Percentiles rank a stretch among this genome's conserved stretches.
These are phyloP conservation scores for Drosophila peninsularis DNA, from an alignment of 2,888 invertebrate genomes.

Conservation along the genomic window DNA sequence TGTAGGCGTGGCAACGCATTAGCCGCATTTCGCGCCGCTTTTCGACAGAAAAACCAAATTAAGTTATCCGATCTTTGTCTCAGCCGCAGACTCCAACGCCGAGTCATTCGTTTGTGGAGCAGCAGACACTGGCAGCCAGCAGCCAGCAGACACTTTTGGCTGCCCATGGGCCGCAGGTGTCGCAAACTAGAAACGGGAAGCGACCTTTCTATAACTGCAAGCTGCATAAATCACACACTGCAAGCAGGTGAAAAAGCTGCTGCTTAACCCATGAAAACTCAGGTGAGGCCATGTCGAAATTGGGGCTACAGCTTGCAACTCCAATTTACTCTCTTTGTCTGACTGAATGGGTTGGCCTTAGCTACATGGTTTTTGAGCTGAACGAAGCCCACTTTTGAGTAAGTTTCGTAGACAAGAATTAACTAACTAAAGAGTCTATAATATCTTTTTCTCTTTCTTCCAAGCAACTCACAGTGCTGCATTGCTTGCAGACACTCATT, in stretches of 20 bases:
- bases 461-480: neutral
- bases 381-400: neutral
- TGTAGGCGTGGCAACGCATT: constrained; percentile 65
- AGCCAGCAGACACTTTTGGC: neutral
- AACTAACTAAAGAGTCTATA: too few relatives aligned
- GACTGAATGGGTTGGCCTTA: neutral
- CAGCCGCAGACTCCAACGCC: neutral
- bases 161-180: constrained; percentile 51
- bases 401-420: too few relatives aligned
- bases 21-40: constrained; percentile 54
- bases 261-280: constrained; percentile 10
- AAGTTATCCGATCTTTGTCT: constrained; percentile 46
- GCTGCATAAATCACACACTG: constrained; percentile 68
- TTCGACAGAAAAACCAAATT: constrained; percentile 69
- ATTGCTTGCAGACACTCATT: constrained; percentile 4
- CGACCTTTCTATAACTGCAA: constrained; percentile 67
- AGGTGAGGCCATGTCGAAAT: neutral
- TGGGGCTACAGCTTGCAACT: neutral
- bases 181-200: constrained; percentile 46
- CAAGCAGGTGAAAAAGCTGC: constrained; percentile 35
- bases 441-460: neutral
- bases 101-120: constrained; percentile 13
- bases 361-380: neutral
- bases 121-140: constrained; percentile 20
- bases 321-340: neutral